Evolutionary conservation across 2,888 invertebrate species (phyloP).

Genomic region (Scrobipalpa costella): DNA sequence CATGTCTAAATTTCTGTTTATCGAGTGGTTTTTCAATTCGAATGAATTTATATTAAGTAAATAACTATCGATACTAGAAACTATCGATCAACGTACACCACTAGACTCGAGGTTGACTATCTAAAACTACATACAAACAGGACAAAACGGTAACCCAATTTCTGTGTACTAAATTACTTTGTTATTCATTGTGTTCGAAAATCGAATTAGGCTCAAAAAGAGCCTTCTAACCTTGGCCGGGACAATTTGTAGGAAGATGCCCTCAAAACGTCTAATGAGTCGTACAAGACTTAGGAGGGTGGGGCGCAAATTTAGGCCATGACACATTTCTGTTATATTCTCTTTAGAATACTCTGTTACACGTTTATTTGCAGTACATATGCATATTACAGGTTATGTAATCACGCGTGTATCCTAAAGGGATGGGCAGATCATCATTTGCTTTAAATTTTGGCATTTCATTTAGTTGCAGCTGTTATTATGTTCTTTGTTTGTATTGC

Average conservation of each 20-base stretch:
- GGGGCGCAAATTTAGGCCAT: background rate
- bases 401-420: too few relatives aligned
- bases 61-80: background rate
- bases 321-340: background rate
- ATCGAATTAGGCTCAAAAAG: background rate
- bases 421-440: too few relatives aligned
- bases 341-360: background rate
- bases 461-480: too few relatives aligned
- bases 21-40: too few relatives aligned
- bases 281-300: background rate
- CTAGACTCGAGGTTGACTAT: constrained; percentile 18
- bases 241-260: constrained; percentile 14
- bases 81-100: background rate
- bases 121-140: constrained; percentile 15
- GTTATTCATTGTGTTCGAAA: constrained; percentile 9
- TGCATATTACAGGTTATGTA: too few relatives aligned
- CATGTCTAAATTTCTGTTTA: too few relatives aligned
- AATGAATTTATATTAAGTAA: background rate
- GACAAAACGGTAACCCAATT: constrained; percentile 21
- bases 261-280: constrained; percentile 20
- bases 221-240: constrained; percentile 17
- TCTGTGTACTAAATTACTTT: constrained; percentile 7
- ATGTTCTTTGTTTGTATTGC: too few relatives aligned
- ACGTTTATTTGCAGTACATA: too few relatives aligned
- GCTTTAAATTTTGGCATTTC: too few relatives aligned